These are phyloP conservation scores for Oostethus manadensis DNA, from an alignment of 2,113 vertebrate genomes.

Conservation along the genomic window DNA sequence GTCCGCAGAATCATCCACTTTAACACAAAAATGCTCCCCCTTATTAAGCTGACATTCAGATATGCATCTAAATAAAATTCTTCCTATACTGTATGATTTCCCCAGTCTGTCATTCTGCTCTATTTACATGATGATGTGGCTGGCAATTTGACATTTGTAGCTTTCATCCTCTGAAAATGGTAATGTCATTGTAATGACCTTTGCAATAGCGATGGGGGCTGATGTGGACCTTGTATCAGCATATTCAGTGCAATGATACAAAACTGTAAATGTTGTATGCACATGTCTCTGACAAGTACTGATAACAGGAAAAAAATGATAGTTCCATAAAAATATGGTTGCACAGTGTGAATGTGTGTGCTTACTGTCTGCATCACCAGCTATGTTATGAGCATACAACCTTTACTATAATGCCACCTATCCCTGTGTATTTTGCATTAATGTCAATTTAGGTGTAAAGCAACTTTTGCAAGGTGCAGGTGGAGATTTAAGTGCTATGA, in stretches of 20 bases:
- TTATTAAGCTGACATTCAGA: conserved; percentile 30
- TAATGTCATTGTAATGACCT: conserved; percentile 75
- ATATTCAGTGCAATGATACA: conserved; percentile 27
- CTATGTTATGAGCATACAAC: conserved; percentile 52
- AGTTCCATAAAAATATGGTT: background rate
- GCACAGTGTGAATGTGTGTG: too few species aligned
- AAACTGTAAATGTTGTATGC: conserved; percentile 25
- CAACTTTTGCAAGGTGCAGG: conserved; percentile 22
- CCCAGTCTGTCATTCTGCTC: conserved; percentile 18
- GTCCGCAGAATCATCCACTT: conserved; percentile 5
- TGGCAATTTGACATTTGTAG: conserved; percentile 51
- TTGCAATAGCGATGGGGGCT: conserved; percentile 47
- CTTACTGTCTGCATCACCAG: conserved; percentile 18
- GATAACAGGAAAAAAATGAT: background rate
- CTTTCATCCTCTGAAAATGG: conserved; percentile 53
- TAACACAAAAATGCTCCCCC: conserved; percentile 18
- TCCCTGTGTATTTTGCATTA: conserved; percentile 21
- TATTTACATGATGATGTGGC: conserved; percentile 39
- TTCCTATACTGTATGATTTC: conserved; percentile 21
- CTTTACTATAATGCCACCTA: conserved; percentile 25
- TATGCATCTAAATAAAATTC: conserved; percentile 32
- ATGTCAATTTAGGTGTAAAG: conserved; percentile 14
- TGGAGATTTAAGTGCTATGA: conserved; percentile 36
- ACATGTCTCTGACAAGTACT: conserved; percentile 19
- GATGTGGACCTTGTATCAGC: conserved; percentile 32